phyloP scores from a whole-genome alignment of 2,113 vertebrate genomes.

The Microcebus lehilahytsara region DNA sequence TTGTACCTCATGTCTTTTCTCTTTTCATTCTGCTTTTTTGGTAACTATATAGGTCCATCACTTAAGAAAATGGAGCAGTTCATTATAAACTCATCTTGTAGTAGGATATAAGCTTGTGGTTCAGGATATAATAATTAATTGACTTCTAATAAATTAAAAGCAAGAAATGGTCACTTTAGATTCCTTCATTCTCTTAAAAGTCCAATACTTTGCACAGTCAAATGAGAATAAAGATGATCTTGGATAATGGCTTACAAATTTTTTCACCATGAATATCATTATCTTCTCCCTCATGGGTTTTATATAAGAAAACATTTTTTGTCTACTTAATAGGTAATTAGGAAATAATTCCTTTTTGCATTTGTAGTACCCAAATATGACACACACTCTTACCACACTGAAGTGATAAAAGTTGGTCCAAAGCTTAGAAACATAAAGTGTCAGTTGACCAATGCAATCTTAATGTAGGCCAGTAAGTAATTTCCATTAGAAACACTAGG shows the following conservation, averaged over 20 bases:
- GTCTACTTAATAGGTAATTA: neutral
- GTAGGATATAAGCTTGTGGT: neutral
- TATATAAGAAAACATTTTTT: neutral
- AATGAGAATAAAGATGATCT: neutral
- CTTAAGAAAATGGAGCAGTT: neutral
- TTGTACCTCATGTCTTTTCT: neutral
- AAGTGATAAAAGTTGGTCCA: neutral
- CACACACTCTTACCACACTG: neutral
- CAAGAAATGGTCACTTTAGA: neutral
- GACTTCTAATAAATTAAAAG: constrained; percentile 1
- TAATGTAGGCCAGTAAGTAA: neutral
- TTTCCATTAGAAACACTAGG: neutral
- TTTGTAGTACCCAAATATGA: neutral
- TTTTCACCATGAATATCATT: neutral
- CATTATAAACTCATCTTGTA: neutral
- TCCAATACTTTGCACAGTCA: neutral
- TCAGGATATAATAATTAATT: neutral
- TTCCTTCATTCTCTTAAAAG: neutral
- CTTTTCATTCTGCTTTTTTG: neutral
- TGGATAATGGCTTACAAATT: neutral
- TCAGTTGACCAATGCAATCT: neutral
- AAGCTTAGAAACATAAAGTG: neutral
- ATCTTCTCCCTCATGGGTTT: neutral
- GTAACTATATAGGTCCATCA: neutral
- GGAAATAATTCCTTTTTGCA: neutral